Evolutionary conservation across 30 jellyfish, hydroid and myxozoan species (phyloP).

Genomic region (Aurelia coerulea): DNA sequence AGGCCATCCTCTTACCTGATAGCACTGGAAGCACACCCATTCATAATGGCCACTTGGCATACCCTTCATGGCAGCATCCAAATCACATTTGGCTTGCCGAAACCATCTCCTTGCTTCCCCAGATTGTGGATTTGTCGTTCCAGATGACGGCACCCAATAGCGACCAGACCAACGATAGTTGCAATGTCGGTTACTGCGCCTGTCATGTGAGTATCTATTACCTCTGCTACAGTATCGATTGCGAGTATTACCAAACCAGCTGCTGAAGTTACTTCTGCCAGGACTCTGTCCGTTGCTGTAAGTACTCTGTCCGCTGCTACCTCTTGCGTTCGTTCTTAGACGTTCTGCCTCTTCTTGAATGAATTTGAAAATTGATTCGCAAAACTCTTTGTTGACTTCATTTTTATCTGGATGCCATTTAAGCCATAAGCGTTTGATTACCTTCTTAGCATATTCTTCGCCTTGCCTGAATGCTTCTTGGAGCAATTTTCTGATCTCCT

Average conservation of each 20-base stretch:
- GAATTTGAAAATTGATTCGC: constrained; percentile 60
- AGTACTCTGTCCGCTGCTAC: no score
- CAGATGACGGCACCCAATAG: constrained; percentile 53
- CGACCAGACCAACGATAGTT: not conserved
- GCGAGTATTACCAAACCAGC: constrained; percentile 7
- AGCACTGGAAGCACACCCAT: constrained; percentile 81
- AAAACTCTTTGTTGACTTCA: constrained; percentile 57
- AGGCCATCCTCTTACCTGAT: constrained; percentile 58
- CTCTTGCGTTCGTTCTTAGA: not conserved
- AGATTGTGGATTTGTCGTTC: constrained; percentile 79
- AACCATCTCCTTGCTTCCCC: constrained; percentile 83
- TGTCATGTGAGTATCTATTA: not conserved
- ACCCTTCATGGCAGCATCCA: constrained; percentile 44
- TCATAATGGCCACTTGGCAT: constrained; percentile 14
- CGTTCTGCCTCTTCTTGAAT: constrained; percentile 49
- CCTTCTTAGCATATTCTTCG: constrained; percentile 26
- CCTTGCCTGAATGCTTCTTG: constrained; percentile 24
- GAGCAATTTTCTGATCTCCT: constrained; percentile 35
- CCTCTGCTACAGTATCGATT: constrained; percentile 21
- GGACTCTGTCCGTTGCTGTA: no score
- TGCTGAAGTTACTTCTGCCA: not conserved
- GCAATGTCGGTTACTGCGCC: not conserved
- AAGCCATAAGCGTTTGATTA: constrained; percentile 64
- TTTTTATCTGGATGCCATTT: constrained; percentile 90
- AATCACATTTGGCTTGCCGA: constrained; percentile 73